A percentile compares a stretch with the other conserved stretches of the same genome.
phyloP scores from a whole-genome alignment of 23 tunicate species.

The Halocynthia roretzi region DNA sequence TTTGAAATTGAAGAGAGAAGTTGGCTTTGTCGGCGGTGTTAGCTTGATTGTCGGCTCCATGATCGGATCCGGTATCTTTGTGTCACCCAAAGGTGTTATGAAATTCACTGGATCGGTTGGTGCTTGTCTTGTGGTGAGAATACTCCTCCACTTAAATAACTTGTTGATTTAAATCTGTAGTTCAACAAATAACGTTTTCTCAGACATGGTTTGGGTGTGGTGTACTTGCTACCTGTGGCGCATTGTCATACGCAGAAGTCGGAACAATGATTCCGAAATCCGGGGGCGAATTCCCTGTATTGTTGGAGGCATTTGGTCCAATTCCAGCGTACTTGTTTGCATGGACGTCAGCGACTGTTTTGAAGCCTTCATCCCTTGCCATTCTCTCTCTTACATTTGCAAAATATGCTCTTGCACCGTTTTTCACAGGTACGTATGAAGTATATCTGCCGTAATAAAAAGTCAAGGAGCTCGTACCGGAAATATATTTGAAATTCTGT shows the following conservation, averaged over 20 bases:
- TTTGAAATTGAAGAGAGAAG: slow-evolving; percentile 79
- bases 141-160: no score
- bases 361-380: slow-evolving; percentile 89
- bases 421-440: slow-evolving; percentile 18
- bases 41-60: slow-evolving; percentile 78
- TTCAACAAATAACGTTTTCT: background rate
- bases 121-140: slow-evolving; percentile 60
- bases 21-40: slow-evolving; percentile 69
- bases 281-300: slow-evolving; percentile 96
- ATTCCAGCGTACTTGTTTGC: slow-evolving; percentile 95
- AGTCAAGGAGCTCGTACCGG: background rate
- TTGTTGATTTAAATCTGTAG: no score
- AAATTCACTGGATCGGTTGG: slow-evolving; percentile 72
- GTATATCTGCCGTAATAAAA: background rate
- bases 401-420: slow-evolving; percentile 69
- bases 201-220: slow-evolving; percentile 91
- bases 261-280: slow-evolving; percentile 98
- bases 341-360: slow-evolving; percentile 82
- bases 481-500: background rate
- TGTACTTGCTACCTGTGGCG: slow-evolving; percentile 81
- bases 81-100: slow-evolving; percentile 96
- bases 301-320: slow-evolving; percentile 87
- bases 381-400: slow-evolving; percentile 88
- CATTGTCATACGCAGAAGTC: slow-evolving; percentile 92
- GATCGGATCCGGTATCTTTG: slow-evolving; percentile 97